Conservation (phyloP, 2,888 invertebrate species). For the Synergus gifuensis region DNA sequence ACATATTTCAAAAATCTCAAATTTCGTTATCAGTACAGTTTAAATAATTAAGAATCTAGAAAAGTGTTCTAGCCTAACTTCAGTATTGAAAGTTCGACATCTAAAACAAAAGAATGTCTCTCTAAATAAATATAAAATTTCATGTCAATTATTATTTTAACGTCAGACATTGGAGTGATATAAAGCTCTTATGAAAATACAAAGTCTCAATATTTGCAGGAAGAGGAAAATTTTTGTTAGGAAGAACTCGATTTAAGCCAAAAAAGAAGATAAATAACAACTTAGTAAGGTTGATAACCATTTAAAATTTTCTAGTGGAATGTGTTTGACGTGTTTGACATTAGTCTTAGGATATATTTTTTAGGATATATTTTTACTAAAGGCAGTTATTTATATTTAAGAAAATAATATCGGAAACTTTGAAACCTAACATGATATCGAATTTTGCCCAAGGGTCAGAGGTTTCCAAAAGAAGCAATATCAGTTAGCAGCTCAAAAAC, state of each 20-base stretch:
- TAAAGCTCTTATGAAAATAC: not conserved
- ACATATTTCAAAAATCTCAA: not conserved
- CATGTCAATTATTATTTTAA: not conserved
- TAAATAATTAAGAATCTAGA: not conserved
- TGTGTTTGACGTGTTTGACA: too few relatives aligned
- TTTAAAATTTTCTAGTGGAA: not conserved
- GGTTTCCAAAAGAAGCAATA: constrained; percentile 69
- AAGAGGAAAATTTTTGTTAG: not conserved
- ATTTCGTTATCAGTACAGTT: not conserved
- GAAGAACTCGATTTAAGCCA: not conserved
- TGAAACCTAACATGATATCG: not conserved
- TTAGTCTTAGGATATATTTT: not conserved
- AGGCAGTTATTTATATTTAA: not conserved
- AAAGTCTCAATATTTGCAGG: not conserved
- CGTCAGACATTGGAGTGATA: not conserved
- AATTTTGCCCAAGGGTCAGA: constrained; percentile 57
- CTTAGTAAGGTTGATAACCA: not conserved
- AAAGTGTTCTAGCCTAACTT: not conserved
- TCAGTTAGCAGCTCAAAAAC: constrained; percentile 71
- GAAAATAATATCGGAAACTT: not conserved
- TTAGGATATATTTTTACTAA: not conserved
- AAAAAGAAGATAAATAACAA: not conserved
- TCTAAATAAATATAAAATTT: not conserved
- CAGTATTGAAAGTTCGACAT: not conserved
- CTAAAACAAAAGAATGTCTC: not conserved